phyloP scores from a whole-genome alignment of 1,140 invertebrate species.

The Procambarus clarkii region DNA sequence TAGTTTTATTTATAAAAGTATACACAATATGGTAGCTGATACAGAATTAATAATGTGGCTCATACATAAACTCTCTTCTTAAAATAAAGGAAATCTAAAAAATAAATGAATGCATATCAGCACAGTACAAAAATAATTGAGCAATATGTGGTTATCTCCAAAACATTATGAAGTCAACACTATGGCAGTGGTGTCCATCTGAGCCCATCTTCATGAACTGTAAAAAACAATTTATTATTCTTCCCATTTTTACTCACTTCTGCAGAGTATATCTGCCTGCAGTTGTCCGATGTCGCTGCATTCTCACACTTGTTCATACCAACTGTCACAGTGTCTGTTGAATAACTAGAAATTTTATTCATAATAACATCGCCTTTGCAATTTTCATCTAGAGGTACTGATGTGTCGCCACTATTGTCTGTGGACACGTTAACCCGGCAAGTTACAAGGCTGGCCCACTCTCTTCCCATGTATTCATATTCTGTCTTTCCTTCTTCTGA shows the following conservation, averaged over 20 bases:
- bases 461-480: not conserved
- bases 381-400: not conserved
- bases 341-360: not conserved
- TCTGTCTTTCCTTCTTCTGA: not conserved
- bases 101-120: too few species aligned
- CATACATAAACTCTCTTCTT: too few species aligned
- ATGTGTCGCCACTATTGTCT: not conserved
- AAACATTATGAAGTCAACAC: not conserved
- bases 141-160: too few species aligned
- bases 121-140: too few species aligned
- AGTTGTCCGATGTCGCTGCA: not conserved
- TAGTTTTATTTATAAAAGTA: too few species aligned
- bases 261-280: slow-evolving; percentile 10
- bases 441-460: slow-evolving; percentile 17
- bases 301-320: not conserved
- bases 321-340: not conserved
- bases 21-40: too few species aligned
- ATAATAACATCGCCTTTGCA: not conserved
- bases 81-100: too few species aligned
- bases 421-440: not conserved
- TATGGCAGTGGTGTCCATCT: not conserved
- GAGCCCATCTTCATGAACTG: slow-evolving; percentile 31
- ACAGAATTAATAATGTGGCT: too few species aligned
- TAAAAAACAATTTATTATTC: slow-evolving; percentile 6
- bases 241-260: not conserved